These are phyloP conservation scores for Drosophila meridionalis DNA, from an alignment of 2,888 invertebrate genomes.

Conservation along the genomic window DNA sequence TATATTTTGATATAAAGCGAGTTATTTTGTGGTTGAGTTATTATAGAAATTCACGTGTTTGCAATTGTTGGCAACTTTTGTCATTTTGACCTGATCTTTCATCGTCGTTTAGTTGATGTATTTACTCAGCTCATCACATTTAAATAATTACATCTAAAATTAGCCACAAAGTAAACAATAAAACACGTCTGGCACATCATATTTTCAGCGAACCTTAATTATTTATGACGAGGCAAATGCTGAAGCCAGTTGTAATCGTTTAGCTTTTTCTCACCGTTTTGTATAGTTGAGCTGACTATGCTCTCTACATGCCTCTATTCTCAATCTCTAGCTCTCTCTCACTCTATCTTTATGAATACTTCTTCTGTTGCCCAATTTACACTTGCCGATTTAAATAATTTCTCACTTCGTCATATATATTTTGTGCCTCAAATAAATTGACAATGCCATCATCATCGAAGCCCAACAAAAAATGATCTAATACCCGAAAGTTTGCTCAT, in stretches of 20 bases:
- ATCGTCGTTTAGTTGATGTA: background rate
- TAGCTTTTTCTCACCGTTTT: background rate
- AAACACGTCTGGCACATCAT: background rate
- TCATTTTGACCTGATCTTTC: background rate
- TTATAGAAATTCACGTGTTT: background rate
- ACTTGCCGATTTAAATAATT: conserved; percentile 24
- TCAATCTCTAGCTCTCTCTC: background rate
- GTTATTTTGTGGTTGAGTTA: background rate
- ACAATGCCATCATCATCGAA: conserved; percentile 55
- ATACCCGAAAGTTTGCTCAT: conserved; percentile 64
- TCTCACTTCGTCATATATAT: conserved; percentile 20
- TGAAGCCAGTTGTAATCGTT: background rate
- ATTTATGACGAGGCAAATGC: background rate
- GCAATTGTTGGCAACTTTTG: background rate
- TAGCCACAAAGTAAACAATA: background rate
- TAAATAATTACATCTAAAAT: conserved; percentile 10
- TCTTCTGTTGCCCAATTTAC: conserved; percentile 12
- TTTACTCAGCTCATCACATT: background rate
- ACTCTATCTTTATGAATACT: background rate
- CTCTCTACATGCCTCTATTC: background rate
- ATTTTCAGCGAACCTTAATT: background rate
- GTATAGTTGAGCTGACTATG: background rate
- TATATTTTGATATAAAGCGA: background rate
- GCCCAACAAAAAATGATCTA: conserved; percentile 64
- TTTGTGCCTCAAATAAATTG: conserved; percentile 26